Evolutionary conservation across 2,888 invertebrate species (phyloP), one percentile per base, ranked within the genome.

Genomic region (Epinotia bilunana): DNA sequence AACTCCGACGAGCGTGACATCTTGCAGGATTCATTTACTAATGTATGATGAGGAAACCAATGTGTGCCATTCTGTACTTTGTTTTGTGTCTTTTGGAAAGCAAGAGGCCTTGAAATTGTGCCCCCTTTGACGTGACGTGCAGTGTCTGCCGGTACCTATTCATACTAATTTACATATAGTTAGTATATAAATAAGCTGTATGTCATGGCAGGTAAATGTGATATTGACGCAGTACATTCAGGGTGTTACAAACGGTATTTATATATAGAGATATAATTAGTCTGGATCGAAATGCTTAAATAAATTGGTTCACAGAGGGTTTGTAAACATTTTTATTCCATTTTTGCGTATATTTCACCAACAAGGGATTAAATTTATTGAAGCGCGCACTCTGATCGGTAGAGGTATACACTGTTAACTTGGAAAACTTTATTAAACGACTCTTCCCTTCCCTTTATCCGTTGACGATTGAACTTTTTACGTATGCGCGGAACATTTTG

Each of bases 1-100:
- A 77, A 72, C 76, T 82, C 73, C 75, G 78, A 78, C 79, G 79
- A 80, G 69, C 76, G 72, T 70, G 72, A 64, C 73, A 77, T 74
- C 64, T 74, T 70, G 23, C n/a, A 76, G 65, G 77, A 76, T 73
- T 76, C 76, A 76, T 77, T 70, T 76, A 74, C 76, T 68, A 74
- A 77, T 74, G 77, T 74, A 72, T 76, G 72, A 74, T 63, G 72
- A 46, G 33, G 72, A 72, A 16, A 57, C 72, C 73, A 28, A 43
- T 72, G 71, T 69, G 62, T 65, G 58, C 71, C n/a, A 43, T 69
- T 65, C 18, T 57, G 65, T 75, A 72, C 43, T 55, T 61, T 61
- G 33, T 49, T 65, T 67, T 5, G 39, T 23, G 62, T 23, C 75
- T 62, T 71, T 61, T 18, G 28, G 39, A 43, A 69, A 49, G 39